Evolutionary conservation across 1,140 invertebrate species (phyloP), one percentile per base, ranked within the genome.

Genomic region (Scaptomyza montana): DNA sequence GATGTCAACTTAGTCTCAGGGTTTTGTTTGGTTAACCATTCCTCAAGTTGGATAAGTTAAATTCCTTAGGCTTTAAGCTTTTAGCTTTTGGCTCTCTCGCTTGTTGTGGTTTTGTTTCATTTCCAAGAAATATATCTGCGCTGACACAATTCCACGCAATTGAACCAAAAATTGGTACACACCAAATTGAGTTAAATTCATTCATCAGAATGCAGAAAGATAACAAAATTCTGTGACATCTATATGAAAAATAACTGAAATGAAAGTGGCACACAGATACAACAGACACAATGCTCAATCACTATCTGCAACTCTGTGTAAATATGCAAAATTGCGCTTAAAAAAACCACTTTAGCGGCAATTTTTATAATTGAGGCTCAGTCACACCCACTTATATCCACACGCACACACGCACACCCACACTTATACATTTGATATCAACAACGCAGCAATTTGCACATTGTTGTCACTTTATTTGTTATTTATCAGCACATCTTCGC

Each of bases 401-500:
- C 41, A 67, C 25, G 21, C 12, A 45, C 57, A 41, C n/a, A n/a
- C n/a, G n/a, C 74, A 77, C 74, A 75, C 65, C 45, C 43, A 39
- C 46, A 55, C 51, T 66, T 53, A 67, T 41, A 76, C 59, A 78
- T 64, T 78, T 86, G 71, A 86, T 86, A 86, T 73, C 84, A 68
- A 68, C 57, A 63, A 69, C 72, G 54, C 71, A 46, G 50, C 78
- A 74, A 65, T 64, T 82, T 66, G 69, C 78, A 54, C 78, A 70
- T 87, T 76, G 82, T 87, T 89, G 82, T 87, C 82, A 87, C 84
- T 89, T 79, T 74, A 79, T 89, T 87, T 87, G 84, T 75, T 84
- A 87, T 89, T 89, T 87, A 87, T 89, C 78, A 87, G 82, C 84
- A 82, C 74, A 43, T 5, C n/a, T 78, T 78, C 73, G 66, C 47